phyloP scores from a whole-genome alignment of 2,797 vertebrate species.

The Craterocephalus amniculus region DNA sequence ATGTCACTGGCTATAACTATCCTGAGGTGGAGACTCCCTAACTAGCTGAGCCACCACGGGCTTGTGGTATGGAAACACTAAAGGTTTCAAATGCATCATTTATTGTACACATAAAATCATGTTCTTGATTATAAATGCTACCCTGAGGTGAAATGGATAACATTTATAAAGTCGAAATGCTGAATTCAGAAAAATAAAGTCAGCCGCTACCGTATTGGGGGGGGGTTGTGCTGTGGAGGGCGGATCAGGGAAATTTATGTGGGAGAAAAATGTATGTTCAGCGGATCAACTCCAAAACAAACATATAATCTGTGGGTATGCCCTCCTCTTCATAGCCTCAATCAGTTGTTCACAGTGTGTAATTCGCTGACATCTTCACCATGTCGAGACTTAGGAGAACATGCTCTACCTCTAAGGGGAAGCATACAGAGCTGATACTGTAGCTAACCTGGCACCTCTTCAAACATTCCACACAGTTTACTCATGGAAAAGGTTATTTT shows the following conservation, averaged over 20 bases:
- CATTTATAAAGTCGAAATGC: slow-evolving; percentile 77
- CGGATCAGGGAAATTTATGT: slow-evolving; percentile 78
- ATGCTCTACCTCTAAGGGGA: slow-evolving; percentile 71
- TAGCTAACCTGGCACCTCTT: slow-evolving; percentile 76
- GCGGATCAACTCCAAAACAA: slow-evolving; percentile 81
- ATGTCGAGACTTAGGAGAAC: slow-evolving; percentile 71
- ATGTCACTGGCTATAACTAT: slow-evolving; percentile 51
- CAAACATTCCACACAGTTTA: slow-evolving; percentile 75
- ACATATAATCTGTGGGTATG: slow-evolving; percentile 81
- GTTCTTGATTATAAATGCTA: slow-evolving; percentile 80
- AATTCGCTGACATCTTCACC: slow-evolving; percentile 82
- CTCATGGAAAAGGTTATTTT: slow-evolving; percentile 59
- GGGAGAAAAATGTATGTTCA: slow-evolving; percentile 84
- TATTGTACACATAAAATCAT: slow-evolving; percentile 73
- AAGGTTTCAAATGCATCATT: slow-evolving; percentile 80
- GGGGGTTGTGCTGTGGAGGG: slow-evolving; percentile 62
- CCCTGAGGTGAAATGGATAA: slow-evolving; percentile 75
- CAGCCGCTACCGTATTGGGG: slow-evolving; percentile 52
- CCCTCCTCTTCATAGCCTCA: slow-evolving; percentile 81
- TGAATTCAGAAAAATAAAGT: slow-evolving; percentile 76
- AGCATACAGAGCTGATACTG: slow-evolving; percentile 59
- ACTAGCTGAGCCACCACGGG: slow-evolving; percentile 48
- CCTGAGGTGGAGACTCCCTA: slow-evolving; percentile 61
- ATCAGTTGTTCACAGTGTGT: slow-evolving; percentile 79
- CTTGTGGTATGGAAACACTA: slow-evolving; percentile 69